Evolutionary conservation across 2,888 invertebrate genomes (phyloP).

Genomic region (Teinopalpus imperialis): DNA sequence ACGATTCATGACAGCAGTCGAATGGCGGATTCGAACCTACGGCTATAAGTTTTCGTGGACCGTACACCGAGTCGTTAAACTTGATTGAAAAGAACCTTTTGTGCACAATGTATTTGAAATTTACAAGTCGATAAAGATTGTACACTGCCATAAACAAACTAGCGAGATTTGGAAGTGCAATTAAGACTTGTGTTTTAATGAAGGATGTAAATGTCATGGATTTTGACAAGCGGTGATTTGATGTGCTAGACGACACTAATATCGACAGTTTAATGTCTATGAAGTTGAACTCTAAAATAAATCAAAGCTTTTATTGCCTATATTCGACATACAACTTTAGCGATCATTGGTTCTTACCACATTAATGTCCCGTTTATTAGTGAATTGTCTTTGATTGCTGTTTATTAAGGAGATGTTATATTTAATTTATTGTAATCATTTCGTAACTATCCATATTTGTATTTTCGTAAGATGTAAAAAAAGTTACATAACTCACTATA

Average conservation of each 20-base stretch:
- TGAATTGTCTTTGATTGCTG: conserved; percentile 20
- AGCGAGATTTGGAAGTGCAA: background rate
- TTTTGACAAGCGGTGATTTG: conserved; percentile 15
- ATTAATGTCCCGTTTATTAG: conserved; percentile 16
- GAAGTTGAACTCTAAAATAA: conserved; percentile 5
- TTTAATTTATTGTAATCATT: conserved; percentile 7
- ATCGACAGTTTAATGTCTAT: conserved; percentile 14
- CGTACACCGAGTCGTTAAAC: too few relatives aligned
- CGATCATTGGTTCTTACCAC: conserved; percentile 11
- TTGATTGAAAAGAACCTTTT: too few relatives aligned
- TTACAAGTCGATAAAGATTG: too few relatives aligned
- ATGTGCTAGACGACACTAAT: conserved; percentile 8
- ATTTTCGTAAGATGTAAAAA: too few relatives aligned
- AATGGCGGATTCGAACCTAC: too few relatives aligned
- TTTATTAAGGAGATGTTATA: conserved; percentile 21
- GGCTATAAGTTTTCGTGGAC: too few relatives aligned
- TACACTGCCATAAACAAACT: background rate
- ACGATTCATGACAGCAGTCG: too few relatives aligned
- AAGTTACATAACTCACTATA: too few relatives aligned
- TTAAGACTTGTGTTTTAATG: conserved; percentile 13
- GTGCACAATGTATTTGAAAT: too few relatives aligned
- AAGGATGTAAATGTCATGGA: conserved; percentile 15
- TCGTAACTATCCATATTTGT: too few relatives aligned
- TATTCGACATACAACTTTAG: conserved; percentile 6
- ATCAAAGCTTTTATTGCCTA: conserved; percentile 20